Evolutionary conservation across 2,113 vertebrate genomes (phyloP).

Genomic region (Blennius ocellaris): DNA sequence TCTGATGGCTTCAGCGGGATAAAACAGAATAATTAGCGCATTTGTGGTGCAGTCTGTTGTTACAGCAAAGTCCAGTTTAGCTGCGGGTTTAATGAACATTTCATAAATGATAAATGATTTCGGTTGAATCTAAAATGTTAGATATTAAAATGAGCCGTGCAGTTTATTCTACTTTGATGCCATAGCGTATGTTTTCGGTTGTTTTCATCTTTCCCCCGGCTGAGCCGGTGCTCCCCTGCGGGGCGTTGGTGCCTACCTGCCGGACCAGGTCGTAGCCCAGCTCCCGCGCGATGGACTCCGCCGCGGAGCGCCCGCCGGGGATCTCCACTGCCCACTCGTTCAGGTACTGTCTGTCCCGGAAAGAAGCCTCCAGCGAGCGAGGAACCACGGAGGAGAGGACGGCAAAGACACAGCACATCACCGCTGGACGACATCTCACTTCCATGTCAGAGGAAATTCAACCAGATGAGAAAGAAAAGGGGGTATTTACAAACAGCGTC

Average conservation of each 20-base stretch:
- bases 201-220: background rate
- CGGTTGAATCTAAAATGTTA: background rate
- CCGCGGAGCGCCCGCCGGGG: slow-evolving; percentile 88
- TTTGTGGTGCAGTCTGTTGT: background rate
- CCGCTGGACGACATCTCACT: slow-evolving; percentile 79
- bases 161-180: background rate
- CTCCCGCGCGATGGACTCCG: slow-evolving; percentile 89
- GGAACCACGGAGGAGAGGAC: slow-evolving; percentile 64
- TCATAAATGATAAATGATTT: slow-evolving; percentile 1
- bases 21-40: slow-evolving; percentile 25
- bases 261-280: slow-evolving; percentile 93
- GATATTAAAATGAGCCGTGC: background rate
- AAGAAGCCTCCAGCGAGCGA: slow-evolving; percentile 55
- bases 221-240: background rate
- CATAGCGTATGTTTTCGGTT: background rate
- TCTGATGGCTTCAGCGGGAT: slow-evolving; percentile 16
- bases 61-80: slow-evolving; percentile 1
- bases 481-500: background rate
- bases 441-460: slow-evolving; percentile 85
- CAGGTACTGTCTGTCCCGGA: slow-evolving; percentile 89
- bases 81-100: slow-evolving; percentile 29
- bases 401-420: slow-evolving; percentile 81
- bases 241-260: slow-evolving; percentile 86
- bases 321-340: slow-evolving; percentile 99
- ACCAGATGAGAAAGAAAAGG: slow-evolving; percentile 44